Evolutionary conservation across 2,113 vertebrate species (phyloP).

Genomic region (Bambusicola thoracicus): DNA sequence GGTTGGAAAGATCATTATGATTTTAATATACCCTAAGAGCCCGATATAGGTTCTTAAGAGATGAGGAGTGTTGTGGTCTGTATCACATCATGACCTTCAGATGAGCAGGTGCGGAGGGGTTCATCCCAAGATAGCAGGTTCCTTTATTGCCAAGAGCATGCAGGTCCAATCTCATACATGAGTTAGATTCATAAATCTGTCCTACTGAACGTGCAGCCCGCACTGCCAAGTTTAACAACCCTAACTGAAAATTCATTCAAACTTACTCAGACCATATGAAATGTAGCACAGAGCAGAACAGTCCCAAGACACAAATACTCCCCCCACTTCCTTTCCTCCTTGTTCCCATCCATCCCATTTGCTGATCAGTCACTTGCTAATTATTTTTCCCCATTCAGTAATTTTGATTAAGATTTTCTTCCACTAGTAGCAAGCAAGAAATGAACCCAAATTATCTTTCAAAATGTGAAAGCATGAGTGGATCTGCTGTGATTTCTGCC

Average conservation of each 20-base stretch:
- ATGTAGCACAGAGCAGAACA: background rate
- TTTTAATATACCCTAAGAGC: conserved; percentile 2
- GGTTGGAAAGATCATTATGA: too few species aligned
- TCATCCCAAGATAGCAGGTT: background rate
- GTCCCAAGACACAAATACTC: background rate
- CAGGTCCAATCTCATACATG: background rate
- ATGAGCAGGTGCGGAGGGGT: background rate
- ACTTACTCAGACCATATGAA: background rate
- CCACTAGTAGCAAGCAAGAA: background rate
- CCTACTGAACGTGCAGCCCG: background rate
- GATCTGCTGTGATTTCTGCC: background rate
- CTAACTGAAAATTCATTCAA: conserved; percentile 27
- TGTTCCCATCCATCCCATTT: background rate
- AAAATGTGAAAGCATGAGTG: background rate
- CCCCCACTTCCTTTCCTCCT: background rate
- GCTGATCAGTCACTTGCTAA: background rate
- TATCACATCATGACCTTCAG: background rate
- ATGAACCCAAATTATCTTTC: background rate
- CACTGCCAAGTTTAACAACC: background rate
- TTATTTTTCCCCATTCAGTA: background rate
- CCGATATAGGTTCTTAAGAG: background rate
- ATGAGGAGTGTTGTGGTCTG: background rate
- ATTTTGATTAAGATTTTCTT: background rate
- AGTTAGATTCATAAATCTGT: conserved; percentile 11
- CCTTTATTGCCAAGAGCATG: background rate